Evolutionary conservation across 2,113 vertebrate genomes (phyloP).

Genomic region (Tursiops truncatus): DNA sequence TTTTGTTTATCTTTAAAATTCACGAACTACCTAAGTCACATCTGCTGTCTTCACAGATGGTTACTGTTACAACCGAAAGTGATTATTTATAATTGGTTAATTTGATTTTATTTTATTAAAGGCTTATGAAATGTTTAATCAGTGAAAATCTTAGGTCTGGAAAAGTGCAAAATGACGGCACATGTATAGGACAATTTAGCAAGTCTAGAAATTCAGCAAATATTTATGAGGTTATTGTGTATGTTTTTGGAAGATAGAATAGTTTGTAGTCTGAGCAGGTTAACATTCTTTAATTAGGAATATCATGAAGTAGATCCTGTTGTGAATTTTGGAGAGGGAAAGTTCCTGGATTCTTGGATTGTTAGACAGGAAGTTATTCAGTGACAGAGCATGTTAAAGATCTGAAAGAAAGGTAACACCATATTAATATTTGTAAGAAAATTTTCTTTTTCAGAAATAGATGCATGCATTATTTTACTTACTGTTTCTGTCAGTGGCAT

Average conservation of each 20-base stretch:
- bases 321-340: conserved; percentile 68
- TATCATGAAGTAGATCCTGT: conserved; percentile 70
- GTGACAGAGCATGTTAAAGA: conserved; percentile 68
- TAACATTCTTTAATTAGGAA: conserved; percentile 73
- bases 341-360: conserved; percentile 76
- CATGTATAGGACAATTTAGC: neutral
- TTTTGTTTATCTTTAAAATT: neutral
- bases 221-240: neutral
- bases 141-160: neutral
- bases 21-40: neutral
- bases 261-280: conserved; percentile 72
- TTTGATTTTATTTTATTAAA: conserved; percentile 20
- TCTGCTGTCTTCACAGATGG: neutral
- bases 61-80: neutral
- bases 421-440: conserved; percentile 15
- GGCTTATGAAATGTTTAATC: neutral
- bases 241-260: conserved; percentile 50
- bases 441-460: neutral
- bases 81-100: conserved; percentile 18
- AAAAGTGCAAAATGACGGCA: neutral
- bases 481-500: neutral
- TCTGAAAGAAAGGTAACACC: conserved; percentile 41
- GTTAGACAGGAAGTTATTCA: conserved; percentile 74
- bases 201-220: conserved; percentile 21
- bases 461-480: neutral